Base-by-base conservation (phyloP, 2,797 vertebrate species). In the Lutjanus argentimaculatus region DNA sequence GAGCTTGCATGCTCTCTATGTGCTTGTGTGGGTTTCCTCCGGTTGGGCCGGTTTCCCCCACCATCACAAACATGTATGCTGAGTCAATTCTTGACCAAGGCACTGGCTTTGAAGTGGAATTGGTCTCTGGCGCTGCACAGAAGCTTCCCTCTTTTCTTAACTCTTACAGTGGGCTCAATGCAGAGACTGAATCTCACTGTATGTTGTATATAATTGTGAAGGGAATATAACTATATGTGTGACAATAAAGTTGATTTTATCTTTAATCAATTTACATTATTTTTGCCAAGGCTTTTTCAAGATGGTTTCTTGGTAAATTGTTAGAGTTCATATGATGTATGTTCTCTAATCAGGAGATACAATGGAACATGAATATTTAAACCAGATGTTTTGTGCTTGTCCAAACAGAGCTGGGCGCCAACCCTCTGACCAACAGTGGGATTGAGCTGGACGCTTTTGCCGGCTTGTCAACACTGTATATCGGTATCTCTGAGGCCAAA, bases 371-470 rank as follows among this genome's bases (percentile, higher is more conserved):
- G 52, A 48, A 76, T 62, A 52, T 67, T n/a, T 43, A 30, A 55
- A 65, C 21, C 36, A 62, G 25, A 89, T 76, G 42, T 71, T 75
- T 70, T 81, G 48, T 81, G 61, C 8, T 80, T 76, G 21, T 84
- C 59, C 48, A 59, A 83, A 85, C 95, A 99, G 98, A 99, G 95
- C 96, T 99, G 95, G 97, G 97, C 17, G 98, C 98, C 85, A 99
- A 99, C 85, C 98, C 98, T 82, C 94, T 99, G 67, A 88, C 97
- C 75, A 99, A 97, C 72, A 96, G 93, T 3, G 98, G 98, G 42
- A 98, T 99, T 69, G 97, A 97, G 79, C 91, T 96, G 46, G 97
- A 97, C 67, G 98, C 98, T 58, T 99, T 99, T 67, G 96, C 98
- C 78, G 97, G 96, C 46, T 92, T 99, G 91, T 95, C 97, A 0